phyloP scores from a whole-genome alignment of 2,113 vertebrate species.

The Garra rufa region DNA sequence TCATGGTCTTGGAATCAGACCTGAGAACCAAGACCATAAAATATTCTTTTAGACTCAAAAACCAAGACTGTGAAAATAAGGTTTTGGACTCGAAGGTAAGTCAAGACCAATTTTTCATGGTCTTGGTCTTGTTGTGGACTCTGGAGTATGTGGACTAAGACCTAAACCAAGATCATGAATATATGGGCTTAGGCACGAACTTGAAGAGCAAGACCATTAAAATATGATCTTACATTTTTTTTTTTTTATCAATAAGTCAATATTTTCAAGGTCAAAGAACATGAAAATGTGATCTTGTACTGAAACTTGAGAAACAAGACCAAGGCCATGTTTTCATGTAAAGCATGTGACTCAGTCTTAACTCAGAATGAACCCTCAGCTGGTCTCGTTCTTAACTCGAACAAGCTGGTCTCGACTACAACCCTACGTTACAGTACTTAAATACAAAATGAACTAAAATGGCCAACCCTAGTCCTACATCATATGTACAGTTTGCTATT shows the following conservation, averaged over 20 bases:
- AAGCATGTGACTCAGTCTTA: background rate
- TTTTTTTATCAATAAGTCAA: no score
- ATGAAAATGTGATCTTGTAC: background rate
- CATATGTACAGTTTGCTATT: conserved; percentile 31
- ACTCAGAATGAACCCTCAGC: background rate
- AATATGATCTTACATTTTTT: no score
- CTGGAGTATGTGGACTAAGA: no score
- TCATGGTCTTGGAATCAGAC: background rate
- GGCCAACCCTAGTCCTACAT: background rate
- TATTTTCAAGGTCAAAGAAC: no score
- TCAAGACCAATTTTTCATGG: no score
- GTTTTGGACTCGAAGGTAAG: no score
- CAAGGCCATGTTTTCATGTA: background rate
- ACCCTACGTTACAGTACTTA: background rate
- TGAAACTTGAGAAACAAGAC: background rate
- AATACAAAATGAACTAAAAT: background rate
- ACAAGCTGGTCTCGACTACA: background rate
- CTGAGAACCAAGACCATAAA: background rate
- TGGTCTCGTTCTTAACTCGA: no score
- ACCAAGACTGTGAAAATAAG: background rate
- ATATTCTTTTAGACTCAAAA: no score
- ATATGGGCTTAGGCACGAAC: no score
- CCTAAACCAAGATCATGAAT: no score
- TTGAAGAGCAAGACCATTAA: background rate
- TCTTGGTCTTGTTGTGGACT: no score